Base-by-base conservation (phyloP, 2,797 vertebrate species). In the Microhierax caerulescens region DNA sequence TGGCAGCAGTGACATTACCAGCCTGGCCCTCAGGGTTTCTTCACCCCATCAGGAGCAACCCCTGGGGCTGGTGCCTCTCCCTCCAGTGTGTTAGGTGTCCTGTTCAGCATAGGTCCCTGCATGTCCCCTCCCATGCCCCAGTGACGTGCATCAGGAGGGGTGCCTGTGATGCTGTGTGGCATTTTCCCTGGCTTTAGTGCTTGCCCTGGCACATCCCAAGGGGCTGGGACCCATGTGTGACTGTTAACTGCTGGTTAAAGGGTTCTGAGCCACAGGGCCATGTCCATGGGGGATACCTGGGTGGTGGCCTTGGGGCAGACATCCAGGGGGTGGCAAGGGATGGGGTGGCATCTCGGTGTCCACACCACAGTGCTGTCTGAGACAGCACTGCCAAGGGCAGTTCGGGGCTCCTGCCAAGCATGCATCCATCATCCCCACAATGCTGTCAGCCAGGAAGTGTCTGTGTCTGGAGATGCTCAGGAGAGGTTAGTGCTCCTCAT, bases 51-150 rank as follows among this genome's bases (percentile, higher is more conserved):
- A 47, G 25, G 22, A 75, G 18, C 5, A 67, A 34, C 18, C 11
- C 20, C 10, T 1, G 1, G 5, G 34, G 7, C 28, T 67, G 20
- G 10, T 36, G 43, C 36, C 43, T 32, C 28, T 77, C 47, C 28
- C 10, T 37, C 34, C 63, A 79, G 14, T 0, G 0, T 1, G 4
- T 3, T 1, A 2, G 7, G 18, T 34, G 28, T 10, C 15, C 9
- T 43, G 7, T 50, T 6, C 34, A 77, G 11, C 4, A 0, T 4
- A 41, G 30, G 39, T 64, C 34, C 22, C 16, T 15, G 8, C 0
- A 0, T 28, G 37, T 77, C 9, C 65, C 11, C 41, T 57, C 23
- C 57, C 3, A 4, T 72, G 47, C 48, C 37, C 13, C 2, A 3
- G 30, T 19, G 12, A 2, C 1, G 1, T 11, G 17, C 4, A 1